A percentile compares a stretch with the other conserved stretches of the same genome.
These are phyloP conservation scores for Penelope pileata DNA, from an alignment of 2,113 vertebrate species.

Conservation along the genomic window DNA sequence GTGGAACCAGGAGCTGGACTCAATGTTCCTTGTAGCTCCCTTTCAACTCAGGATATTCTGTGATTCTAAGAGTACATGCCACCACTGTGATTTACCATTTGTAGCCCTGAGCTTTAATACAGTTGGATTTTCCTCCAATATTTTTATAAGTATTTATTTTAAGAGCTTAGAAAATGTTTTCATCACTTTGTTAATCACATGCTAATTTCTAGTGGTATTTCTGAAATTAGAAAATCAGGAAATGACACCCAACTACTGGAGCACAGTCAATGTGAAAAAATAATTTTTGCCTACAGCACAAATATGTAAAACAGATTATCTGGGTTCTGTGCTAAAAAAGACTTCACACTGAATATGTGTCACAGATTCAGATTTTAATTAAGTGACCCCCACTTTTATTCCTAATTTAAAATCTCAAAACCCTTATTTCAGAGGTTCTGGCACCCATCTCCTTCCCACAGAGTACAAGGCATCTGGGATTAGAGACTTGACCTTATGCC, in stretches of 20 bases:
- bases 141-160: constrained; percentile 7
- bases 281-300: background rate
- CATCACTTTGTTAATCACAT: constrained; percentile 28
- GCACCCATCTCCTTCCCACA: background rate
- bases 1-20: background rate
- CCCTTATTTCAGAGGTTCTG: background rate
- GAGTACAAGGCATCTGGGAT: background rate
- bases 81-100: background rate
- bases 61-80: background rate
- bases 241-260: background rate
- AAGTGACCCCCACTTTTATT: background rate
- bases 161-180: background rate
- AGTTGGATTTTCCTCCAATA: background rate
- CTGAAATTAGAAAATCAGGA: constrained; percentile 33
- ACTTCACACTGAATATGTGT: background rate
- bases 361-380: background rate
- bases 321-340: background rate
- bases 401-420: background rate
- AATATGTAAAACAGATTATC: background rate
- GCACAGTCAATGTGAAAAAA: background rate
- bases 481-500: background rate
- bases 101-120: background rate
- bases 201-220: constrained; percentile 23
- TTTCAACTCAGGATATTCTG: background rate
- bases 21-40: background rate